Base-by-base conservation (phyloP, 2,797 vertebrate genomes). In the Monodelphis domestica region DNA sequence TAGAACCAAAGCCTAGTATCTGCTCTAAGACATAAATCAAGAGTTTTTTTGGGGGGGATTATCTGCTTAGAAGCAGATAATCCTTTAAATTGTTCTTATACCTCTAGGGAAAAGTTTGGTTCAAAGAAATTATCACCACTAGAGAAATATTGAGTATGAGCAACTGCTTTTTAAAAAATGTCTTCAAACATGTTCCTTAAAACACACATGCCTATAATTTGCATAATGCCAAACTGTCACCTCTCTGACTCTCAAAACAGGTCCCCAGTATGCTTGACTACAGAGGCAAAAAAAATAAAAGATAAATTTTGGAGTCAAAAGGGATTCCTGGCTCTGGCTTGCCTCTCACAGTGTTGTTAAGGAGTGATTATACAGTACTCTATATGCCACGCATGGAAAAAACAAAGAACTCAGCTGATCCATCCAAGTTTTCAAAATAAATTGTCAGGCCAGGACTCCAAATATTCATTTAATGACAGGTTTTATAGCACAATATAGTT, bases 281-380 rank as follows among this genome's bases (percentile, higher is more conserved):
- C 91, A 92, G 53, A 90, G 90, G 3, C 15, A 50, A 28, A 6
- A 38, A 2, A 50, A 28, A 6, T 38, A 2, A 9, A 38, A 54
- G 89, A 56, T 53, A 2, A 0, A 11, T 26, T 53, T 45, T n/a
- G 11, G 17, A 88, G 52, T 53, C 53, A 38, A 57, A 91, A 30
- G 53, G 28, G 54, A 3, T 28, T 56, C 33, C 45, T 12, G 51
- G 59, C 70, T 53, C 21, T 45, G 50, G 70, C 9, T 45, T 5
- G 28, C 26, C 52, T 5, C 21, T 54, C 7, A 38, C 5, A 21
- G 38, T 63, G 29, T 0, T 50, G 12, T 9, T 54, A 51, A 45
- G 26, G 24, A 28, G 12, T 3, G 12, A 50, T 14, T 33, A 30
- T 15, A 0, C 0, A 53, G 45, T 0, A 1, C 51, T 70, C 14